Evolutionary conservation across 1,140 invertebrate species (phyloP).

Genomic region (Zaprionus ornatus): DNA sequence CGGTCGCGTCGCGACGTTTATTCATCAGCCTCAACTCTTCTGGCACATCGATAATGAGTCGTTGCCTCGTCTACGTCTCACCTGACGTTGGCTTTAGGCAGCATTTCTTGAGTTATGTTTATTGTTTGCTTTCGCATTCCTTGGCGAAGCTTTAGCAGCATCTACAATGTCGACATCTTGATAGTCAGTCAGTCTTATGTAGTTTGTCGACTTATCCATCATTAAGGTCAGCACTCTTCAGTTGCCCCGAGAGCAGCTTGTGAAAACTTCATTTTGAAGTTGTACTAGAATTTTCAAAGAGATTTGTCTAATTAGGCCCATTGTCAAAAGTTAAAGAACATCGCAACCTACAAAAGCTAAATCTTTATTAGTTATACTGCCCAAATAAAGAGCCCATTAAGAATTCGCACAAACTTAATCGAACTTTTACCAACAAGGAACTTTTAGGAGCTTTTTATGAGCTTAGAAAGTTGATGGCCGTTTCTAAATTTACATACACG

Average conservation of each 20-base stretch:
- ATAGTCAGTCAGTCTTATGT: slow-evolving; percentile 13
- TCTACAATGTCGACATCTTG: slow-evolving; percentile 18
- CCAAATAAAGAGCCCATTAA: not conserved
- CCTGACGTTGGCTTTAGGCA: slow-evolving; percentile 38
- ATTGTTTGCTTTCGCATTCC: slow-evolving; percentile 58
- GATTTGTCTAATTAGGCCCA: not conserved
- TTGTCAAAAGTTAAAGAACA: not conserved
- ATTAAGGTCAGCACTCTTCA: slow-evolving; percentile 57
- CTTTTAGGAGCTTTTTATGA: not conserved
- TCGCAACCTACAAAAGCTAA: not conserved
- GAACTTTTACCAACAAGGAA: not conserved
- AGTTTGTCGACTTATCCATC: slow-evolving; percentile 44
- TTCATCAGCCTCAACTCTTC: slow-evolving; percentile 50
- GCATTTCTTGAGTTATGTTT: slow-evolving; percentile 43
- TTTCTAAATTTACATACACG: not conserved
- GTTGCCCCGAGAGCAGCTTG: not conserved
- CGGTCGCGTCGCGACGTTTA: slow-evolving; percentile 41
- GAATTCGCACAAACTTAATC: not conserved
- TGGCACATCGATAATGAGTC: slow-evolving; percentile 50
- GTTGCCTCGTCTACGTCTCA: slow-evolving; percentile 18
- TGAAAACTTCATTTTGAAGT: not conserved
- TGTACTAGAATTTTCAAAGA: not conserved
- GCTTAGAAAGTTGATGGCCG: not conserved
- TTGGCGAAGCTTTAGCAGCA: slow-evolving; percentile 39
- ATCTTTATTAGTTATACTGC: not conserved